Base-by-base conservation (phyloP, 2,888 invertebrate genomes). In the Liopterus haemorrhoidalis region DNA sequence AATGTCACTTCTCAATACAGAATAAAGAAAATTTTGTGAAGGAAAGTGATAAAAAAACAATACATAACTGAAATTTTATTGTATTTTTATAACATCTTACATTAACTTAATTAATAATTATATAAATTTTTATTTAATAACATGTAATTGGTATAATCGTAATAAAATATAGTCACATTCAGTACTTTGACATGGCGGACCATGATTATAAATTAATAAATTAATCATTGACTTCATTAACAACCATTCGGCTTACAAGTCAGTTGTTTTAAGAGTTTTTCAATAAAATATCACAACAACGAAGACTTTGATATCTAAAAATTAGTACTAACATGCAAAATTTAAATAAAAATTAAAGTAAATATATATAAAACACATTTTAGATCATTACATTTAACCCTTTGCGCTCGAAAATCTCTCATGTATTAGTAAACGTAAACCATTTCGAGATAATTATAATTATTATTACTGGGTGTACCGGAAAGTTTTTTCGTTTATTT, bases 91-190 rank as follows among this genome's bases (percentile, higher is more conserved):
- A n/a, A n/a, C n/a, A n/a, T n/a, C n/a, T n/a, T n/a, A n/a, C n/a
- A n/a, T n/a, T n/a, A n/a, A n/a, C n/a, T n/a, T n/a, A n/a, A n/a
- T n/a, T n/a, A n/a, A n/a, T n/a, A n/a, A n/a, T n/a, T n/a, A n/a
- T n/a, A n/a, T n/a, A n/a, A 42, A 42, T 36, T 36, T 36, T 41
- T 41, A 41, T 41, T 41, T 16, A 42, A 42, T 30, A 42, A 41
- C 41, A 41, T 36, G 25, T 35, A 35, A 6, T 33, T 27, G 35
- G 35, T 42, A 42, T 28, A 42, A 33, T 42, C 35, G 42, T 42
- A 42, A 42, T 42, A 42, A 42, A 42, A 42, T 42, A 42, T 42
- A 42, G 42, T 28, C 42, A 42, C 42, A 42, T 42, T 42, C 28
- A 42, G 36, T 42, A 28, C 42, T 42, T 41, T 32, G n/a, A 41